A percentile compares a stretch with the other conserved stretches of the same genome.
phyloP scores from a whole-genome alignment of 2,797 vertebrate genomes.

The Pseudotriccus pelzelni region DNA sequence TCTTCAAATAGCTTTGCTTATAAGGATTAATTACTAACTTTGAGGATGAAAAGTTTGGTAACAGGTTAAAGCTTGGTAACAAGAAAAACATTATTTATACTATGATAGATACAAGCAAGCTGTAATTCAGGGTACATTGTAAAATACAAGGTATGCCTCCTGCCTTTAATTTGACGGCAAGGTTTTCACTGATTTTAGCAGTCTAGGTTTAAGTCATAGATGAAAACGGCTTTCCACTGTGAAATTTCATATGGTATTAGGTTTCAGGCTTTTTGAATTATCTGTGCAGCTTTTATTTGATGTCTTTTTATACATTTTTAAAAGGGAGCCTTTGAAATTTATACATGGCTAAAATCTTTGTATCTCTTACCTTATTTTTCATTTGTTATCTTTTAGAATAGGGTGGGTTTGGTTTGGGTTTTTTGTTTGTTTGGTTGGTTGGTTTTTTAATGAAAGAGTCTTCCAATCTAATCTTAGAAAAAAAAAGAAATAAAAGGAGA shows the following conservation, averaged over 20 bases:
- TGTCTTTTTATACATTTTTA: background rate
- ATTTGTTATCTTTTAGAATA: background rate
- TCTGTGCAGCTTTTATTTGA: background rate
- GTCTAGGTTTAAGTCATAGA: background rate
- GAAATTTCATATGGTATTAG: background rate
- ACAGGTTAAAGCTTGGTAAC: constrained; percentile 7
- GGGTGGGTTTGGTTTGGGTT: too few relatives aligned
- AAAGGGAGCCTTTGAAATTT: background rate
- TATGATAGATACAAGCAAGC: background rate
- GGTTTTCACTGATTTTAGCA: background rate
- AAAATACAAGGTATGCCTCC: background rate
- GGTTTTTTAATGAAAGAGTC: background rate
- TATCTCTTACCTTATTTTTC: background rate
- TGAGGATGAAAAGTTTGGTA: constrained; percentile 7
- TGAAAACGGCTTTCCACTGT: background rate
- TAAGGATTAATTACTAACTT: constrained; percentile 30
- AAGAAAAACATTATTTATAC: background rate
- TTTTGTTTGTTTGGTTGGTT: too few relatives aligned
- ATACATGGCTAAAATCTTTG: constrained; percentile 1
- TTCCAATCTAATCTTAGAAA: background rate
- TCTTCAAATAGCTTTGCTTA: constrained; percentile 7
- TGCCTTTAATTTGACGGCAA: background rate
- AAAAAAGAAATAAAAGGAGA: background rate
- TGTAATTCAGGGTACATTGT: background rate
- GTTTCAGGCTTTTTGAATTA: constrained; percentile 1